Evolutionary conservation across 2,113 vertebrate species (phyloP).

Genomic region (Gallinago paraguaiae): DNA sequence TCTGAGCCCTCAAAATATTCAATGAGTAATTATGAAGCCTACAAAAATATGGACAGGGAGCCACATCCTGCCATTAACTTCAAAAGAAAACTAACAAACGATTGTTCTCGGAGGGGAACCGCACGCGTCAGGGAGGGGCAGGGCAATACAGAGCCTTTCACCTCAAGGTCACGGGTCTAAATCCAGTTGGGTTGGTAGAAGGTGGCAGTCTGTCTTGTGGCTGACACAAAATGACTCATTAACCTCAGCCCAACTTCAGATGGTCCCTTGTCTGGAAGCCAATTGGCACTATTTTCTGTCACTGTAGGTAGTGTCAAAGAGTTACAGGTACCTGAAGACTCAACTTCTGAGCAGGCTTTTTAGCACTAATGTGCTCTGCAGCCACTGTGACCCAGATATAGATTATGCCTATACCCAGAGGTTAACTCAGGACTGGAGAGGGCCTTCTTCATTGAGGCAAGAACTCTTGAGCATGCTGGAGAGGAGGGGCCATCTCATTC

Average conservation of each 20-base stretch:
- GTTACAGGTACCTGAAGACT: not conserved
- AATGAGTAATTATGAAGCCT: conserved; percentile 45
- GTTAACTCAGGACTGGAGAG: not conserved
- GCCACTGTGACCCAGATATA: not conserved
- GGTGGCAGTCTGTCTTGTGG: not conserved
- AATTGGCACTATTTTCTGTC: not conserved
- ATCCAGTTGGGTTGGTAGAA: not conserved
- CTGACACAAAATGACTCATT: not conserved
- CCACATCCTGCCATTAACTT: conserved; percentile 64
- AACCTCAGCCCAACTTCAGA: not conserved
- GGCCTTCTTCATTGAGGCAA: not conserved
- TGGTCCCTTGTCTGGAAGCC: not conserved
- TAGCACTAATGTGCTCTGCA: not conserved
- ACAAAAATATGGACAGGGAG: conserved; percentile 54
- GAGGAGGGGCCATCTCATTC: not conserved
- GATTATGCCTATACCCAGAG: not conserved
- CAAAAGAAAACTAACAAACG: conserved; percentile 62
- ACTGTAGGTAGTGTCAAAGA: not conserved
- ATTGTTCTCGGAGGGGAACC: not conserved
- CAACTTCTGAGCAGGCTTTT: not conserved
- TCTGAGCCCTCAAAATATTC: conserved; percentile 52
- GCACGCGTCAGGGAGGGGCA: not conserved
- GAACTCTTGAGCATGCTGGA: not conserved
- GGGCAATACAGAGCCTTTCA: not conserved
- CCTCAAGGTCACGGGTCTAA: not conserved